Percentiles rank a stretch among this genome's conserved stretches.
These are phyloP conservation scores for Eretmochelys imbricata DNA, from an alignment of 2,113 vertebrate species.

Conservation along the genomic window DNA sequence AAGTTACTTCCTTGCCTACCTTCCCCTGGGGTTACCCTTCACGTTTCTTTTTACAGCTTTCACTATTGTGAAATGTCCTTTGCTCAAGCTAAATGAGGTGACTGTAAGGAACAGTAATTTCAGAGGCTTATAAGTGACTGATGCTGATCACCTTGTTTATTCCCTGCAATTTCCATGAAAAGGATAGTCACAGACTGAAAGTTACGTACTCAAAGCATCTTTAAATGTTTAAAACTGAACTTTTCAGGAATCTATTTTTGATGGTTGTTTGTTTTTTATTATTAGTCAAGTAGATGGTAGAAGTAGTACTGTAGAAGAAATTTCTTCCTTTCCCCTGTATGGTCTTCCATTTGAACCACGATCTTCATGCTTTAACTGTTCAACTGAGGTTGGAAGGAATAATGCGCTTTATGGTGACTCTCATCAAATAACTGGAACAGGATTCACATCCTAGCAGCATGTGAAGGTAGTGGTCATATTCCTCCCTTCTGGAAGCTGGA, in stretches of 20 bases:
- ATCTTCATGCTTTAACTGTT: rapidly evolving
- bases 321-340: background rate
- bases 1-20: background rate
- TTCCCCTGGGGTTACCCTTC: constrained; percentile 14
- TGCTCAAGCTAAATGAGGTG: background rate
- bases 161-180: background rate
- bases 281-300: background rate
- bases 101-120: background rate
- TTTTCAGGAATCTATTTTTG: background rate
- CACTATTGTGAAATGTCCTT: no score
- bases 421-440: background rate
- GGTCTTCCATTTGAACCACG: background rate
- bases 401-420: background rate
- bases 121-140: background rate
- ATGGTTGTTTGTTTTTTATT: background rate
- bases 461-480: background rate
- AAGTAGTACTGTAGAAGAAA: background rate
- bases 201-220: background rate
- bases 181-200: background rate
- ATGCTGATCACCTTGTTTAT: background rate
- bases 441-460: background rate
- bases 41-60: background rate
- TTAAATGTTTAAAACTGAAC: background rate
- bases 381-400: background rate
- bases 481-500: background rate